These are phyloP conservation scores for Myopa testacea DNA, from an alignment of 2,888 invertebrate genomes.

Conservation along the genomic window DNA sequence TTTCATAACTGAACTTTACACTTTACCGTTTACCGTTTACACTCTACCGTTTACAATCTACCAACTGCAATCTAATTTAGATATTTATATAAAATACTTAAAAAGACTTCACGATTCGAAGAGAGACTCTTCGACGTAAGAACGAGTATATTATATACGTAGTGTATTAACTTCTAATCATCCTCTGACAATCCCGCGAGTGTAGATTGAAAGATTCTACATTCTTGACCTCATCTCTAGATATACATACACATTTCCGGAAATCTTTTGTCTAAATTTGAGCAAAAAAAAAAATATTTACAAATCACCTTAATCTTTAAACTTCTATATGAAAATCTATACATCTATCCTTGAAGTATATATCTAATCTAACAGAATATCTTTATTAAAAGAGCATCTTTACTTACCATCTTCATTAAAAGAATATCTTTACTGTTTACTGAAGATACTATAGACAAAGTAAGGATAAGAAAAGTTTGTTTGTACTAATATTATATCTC, in stretches of 20 bases:
- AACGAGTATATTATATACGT: neutral
- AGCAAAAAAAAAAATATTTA: too few relatives aligned
- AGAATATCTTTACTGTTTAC: too few relatives aligned
- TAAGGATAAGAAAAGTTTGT: too few relatives aligned
- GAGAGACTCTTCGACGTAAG: neutral
- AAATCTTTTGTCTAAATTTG: neutral
- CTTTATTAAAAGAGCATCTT: neutral
- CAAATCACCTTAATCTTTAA: too few relatives aligned
- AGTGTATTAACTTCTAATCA: neutral
- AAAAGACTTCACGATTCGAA: neutral
- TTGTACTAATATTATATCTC: neutral
- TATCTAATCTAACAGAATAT: neutral
- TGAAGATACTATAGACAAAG: too few relatives aligned
- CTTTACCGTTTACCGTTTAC: constrained; percentile 32
- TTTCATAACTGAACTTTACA: constrained; percentile 35
- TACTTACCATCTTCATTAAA: neutral
- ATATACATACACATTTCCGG: neutral
- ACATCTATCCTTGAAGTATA: too few relatives aligned
- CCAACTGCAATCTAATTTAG: neutral
- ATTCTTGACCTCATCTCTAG: constrained; percentile 1
- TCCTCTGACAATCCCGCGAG: constrained; percentile 18
- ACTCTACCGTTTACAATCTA: neutral
- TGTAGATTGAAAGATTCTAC: neutral
- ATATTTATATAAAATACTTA: neutral
- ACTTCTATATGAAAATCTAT: too few relatives aligned